A percentile compares a stretch with the other conserved stretches of the same genome.
phyloP scores from a whole-genome alignment of 1,140 invertebrate genomes.

The Ooceraea biroi region DNA sequence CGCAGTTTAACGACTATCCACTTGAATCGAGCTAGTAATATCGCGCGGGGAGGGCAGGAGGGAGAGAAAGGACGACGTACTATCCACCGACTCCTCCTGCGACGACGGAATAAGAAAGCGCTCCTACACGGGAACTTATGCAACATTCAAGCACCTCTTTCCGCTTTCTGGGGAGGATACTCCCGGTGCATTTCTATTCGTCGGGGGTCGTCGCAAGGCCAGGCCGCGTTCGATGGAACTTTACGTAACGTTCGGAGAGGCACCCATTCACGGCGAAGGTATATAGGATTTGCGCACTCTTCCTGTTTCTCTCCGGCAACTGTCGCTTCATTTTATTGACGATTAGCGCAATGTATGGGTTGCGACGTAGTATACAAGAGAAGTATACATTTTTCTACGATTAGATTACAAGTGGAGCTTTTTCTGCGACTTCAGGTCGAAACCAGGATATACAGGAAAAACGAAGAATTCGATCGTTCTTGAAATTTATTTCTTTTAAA shows the following conservation, averaged over 20 bases:
- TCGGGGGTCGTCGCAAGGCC: neutral
- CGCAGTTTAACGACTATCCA: conserved; percentile 64
- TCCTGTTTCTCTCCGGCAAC: neutral
- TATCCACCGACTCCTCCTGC: conserved; percentile 8
- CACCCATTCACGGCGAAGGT: neutral
- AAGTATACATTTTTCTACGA: neutral
- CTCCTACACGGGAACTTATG: conserved; percentile 29
- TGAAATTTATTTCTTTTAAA: neutral
- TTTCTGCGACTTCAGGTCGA: neutral
- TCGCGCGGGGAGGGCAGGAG: neutral
- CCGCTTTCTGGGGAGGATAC: neutral
- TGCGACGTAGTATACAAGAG: too few relatives aligned
- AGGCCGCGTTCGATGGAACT: neutral
- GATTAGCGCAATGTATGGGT: neutral
- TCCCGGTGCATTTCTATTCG: conserved; percentile 35
- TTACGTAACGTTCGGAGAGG: neutral
- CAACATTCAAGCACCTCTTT: conserved; percentile 56
- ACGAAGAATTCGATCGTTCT: neutral
- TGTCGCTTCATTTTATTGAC: neutral
- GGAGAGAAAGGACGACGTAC: conserved; percentile 6
- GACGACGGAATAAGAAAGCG: conserved; percentile 45
- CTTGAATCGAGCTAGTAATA: conserved; percentile 55
- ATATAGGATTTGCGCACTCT: neutral
- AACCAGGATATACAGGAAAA: neutral
- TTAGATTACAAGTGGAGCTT: neutral